Evolutionary conservation across 2,888 invertebrate genomes (phyloP), one percentile per base, ranked within the genome.

Genomic region (Parnassius glacialis): DNA sequence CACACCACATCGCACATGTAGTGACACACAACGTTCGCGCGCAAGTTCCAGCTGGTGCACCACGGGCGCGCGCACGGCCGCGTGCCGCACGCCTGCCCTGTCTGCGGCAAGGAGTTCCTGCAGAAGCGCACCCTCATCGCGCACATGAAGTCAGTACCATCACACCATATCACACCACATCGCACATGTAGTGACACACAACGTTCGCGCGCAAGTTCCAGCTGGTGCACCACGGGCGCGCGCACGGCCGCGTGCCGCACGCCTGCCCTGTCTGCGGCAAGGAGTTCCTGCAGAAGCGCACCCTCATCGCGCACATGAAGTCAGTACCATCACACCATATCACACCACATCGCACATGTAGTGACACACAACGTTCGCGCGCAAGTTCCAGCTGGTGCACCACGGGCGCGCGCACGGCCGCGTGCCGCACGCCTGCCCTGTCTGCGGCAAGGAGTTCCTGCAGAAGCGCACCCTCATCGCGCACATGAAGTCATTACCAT

Each of bases 181-280:
- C 20, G 0, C 52, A 34, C n/a, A n/a, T 52, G 12, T 47, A 53
- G 42, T 57, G 12, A 51, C 20, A 48, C 25, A 95, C 94, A 59
- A 95, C 96, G 64, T 96, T 96, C 88, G 95, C 96, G 63, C 93
- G 96, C 67, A 96, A 96, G 92, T 96, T 96, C 88, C 96, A 96
- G 83, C 91, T 96, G 70, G 96, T 96, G 54, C 96, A 96, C 85
- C 96, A 96, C 84, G 96, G 95, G 11, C 93, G 96, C 9, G 93
- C 96, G 67, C 96, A 96, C 82, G 96, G 96, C 41, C 92, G 95
- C 61, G 94, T 95, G 68, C 96, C 96, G 53, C 95, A 96, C 83
- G 94, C 95, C 43, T 96, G 96, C 83, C 95, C 95, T 11, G 41
- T 43, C n/a, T 20, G 10, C 34, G 11, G 25, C 12, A 96, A 96